These are phyloP conservation scores for Trinorchestia longiramus DNA, from an alignment of 1,140 invertebrate species.

Conservation along the genomic window DNA sequence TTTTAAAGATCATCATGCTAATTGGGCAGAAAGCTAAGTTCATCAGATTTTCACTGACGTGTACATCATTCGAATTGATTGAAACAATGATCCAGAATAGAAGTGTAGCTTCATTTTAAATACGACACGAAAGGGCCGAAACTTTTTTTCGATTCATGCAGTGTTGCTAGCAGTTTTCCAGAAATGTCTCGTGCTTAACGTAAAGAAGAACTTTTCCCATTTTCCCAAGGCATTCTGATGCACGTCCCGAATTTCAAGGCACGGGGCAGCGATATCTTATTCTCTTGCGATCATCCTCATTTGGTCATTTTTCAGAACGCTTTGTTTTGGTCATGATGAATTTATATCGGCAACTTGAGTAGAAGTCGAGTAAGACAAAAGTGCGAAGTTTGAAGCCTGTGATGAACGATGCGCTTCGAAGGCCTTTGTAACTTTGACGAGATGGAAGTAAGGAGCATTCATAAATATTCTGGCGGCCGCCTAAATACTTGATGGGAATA, in stretches of 20 bases:
- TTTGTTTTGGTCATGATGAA: conserved; percentile 48
- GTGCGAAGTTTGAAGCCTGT: conserved; percentile 44
- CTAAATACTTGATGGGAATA: conserved; percentile 50
- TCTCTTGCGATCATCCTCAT: conserved; percentile 18
- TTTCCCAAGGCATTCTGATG: neutral
- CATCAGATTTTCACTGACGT: too few relatives aligned
- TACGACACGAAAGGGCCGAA: too few relatives aligned
- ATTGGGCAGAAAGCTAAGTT: too few relatives aligned
- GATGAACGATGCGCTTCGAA: conserved; percentile 27
- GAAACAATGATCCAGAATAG: too few relatives aligned
- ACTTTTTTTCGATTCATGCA: too few relatives aligned
- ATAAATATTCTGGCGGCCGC: neutral
- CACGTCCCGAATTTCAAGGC: neutral
- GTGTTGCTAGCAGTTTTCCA: too few relatives aligned
- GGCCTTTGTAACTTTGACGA: conserved; percentile 49
- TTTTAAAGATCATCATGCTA: too few relatives aligned
- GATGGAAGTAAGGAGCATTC: conserved; percentile 42
- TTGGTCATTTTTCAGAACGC: conserved; percentile 37
- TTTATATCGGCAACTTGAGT: conserved; percentile 52
- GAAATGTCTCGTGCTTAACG: too few relatives aligned
- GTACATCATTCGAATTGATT: too few relatives aligned
- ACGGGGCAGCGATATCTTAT: conserved; percentile 22
- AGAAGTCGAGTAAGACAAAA: conserved; percentile 52
- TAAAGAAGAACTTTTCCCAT: neutral
- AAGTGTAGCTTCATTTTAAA: too few relatives aligned